Evolutionary conservation across 2,888 invertebrate genomes (phyloP).

Genomic region (Melinaea marsaeus): DNA sequence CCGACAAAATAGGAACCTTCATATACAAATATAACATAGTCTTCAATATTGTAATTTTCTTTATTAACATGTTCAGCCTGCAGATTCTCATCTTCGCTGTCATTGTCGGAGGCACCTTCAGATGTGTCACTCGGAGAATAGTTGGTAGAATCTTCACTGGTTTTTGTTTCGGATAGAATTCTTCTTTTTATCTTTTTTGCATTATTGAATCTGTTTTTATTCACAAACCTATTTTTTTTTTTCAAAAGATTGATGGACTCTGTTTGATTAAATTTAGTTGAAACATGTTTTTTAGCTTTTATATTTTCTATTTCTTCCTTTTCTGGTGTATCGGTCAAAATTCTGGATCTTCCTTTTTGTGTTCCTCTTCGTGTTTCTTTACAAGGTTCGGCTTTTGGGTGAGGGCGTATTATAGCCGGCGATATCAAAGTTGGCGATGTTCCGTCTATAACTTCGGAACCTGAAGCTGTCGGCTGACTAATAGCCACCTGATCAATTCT

Average conservation of each 20-base stretch:
- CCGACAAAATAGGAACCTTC: constrained; percentile 13
- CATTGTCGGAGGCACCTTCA: constrained; percentile 10
- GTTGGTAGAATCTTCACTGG: constrained; percentile 11
- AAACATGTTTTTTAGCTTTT: constrained; percentile 6
- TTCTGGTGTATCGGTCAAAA: constrained; percentile 35
- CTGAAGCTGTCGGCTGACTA: constrained; percentile 15
- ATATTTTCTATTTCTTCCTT: constrained; percentile 11
- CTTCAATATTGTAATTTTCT: constrained; percentile 15
- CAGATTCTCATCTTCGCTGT: constrained; percentile 3
- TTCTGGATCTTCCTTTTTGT: constrained; percentile 30
- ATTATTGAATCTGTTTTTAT: constrained; percentile 9
- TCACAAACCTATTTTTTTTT: constrained; percentile 7
- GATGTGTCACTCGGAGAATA: constrained; percentile 8
- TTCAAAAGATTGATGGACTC: constrained; percentile 8
- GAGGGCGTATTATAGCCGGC: constrained; percentile 19
- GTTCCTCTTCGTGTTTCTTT: constrained; percentile 27
- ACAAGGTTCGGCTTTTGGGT: constrained; percentile 31
- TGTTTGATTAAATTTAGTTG: constrained; percentile 11
- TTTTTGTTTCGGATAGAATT: constrained; percentile 10
- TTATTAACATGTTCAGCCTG: constrained; percentile 1
- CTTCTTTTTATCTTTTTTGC: constrained; percentile 10
- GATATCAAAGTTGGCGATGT: constrained; percentile 16
- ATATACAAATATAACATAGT: constrained; percentile 17
- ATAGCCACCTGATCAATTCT: constrained; percentile 14
- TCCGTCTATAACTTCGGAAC: constrained; percentile 9